A percentile compares a stretch with the other conserved stretches of the same genome.
Evolutionary conservation across 2,888 invertebrate species (phyloP).

Genomic region (Ommatoiulus sabulosus): DNA sequence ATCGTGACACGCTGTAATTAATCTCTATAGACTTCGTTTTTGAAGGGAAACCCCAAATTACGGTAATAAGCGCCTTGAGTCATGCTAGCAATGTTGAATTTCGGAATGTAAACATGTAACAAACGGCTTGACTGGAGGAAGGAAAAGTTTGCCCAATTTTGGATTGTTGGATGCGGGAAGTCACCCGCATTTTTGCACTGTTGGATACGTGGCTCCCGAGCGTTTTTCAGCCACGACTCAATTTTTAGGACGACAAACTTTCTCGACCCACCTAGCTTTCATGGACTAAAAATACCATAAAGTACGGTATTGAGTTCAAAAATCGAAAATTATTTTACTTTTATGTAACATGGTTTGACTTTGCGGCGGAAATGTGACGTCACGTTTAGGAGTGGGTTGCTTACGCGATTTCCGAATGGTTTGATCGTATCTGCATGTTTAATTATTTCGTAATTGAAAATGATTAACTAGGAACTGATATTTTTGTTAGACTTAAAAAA

Average conservation of each 20-base stretch:
- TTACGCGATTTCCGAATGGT: not conserved
- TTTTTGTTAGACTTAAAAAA: too few relatives aligned
- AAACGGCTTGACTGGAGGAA: not conserved
- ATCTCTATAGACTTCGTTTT: not conserved
- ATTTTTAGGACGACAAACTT: too few relatives aligned
- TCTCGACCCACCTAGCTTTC: too few relatives aligned
- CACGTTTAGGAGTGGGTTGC: not conserved
- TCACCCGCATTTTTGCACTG: not conserved
- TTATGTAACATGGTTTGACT: too few relatives aligned
- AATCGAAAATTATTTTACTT: too few relatives aligned
- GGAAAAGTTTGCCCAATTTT: not conserved
- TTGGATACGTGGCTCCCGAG: too few relatives aligned
- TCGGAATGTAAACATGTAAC: not conserved
- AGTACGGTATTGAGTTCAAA: too few relatives aligned
- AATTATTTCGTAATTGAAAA: too few relatives aligned
- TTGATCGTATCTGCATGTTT: too few relatives aligned
- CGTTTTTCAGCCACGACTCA: too few relatives aligned
- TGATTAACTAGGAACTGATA: too few relatives aligned
- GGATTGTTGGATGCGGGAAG: not conserved
- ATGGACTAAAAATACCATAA: too few relatives aligned
- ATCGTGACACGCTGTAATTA: constrained; percentile 31
- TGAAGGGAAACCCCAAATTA: not conserved
- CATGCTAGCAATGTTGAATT: not conserved
- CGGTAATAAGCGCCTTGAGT: not conserved
- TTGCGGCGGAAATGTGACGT: not conserved